Conservation (phyloP, 2,888 invertebrate species). For the Lacanobia wlatinum region DNA sequence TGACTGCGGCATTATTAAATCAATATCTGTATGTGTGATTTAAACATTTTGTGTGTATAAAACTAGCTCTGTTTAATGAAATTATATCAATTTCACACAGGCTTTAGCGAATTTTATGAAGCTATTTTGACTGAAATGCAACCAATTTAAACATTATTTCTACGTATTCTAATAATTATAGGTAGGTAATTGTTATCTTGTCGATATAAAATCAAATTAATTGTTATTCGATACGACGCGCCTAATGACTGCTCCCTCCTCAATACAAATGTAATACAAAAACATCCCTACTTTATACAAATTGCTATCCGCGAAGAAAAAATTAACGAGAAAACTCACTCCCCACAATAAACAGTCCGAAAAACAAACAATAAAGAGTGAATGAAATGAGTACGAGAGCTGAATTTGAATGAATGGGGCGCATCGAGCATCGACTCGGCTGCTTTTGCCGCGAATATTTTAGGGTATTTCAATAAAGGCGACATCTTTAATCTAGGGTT, state of each 20-base stretch:
- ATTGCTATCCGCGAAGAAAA: conserved; percentile 66
- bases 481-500: conserved; percentile 91
- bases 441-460: conserved; percentile 71
- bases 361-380: conserved; percentile 86
- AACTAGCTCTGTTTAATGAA: neutral
- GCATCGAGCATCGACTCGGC: conserved; percentile 45
- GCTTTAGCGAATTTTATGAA: neutral
- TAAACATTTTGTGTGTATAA: neutral
- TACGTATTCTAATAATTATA: too few species aligned
- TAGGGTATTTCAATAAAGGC: conserved; percentile 89
- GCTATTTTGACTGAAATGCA: neutral
- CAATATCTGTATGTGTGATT: conserved; percentile 7
- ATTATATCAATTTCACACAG: neutral
- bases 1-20: conserved; percentile 8
- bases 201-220: conserved; percentile 1
- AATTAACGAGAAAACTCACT: conserved; percentile 74
- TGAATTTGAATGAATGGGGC: conserved; percentile 82
- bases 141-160: too few species aligned
- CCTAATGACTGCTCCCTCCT: conserved; percentile 10
- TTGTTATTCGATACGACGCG: neutral
- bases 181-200: neutral
- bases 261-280: conserved; percentile 29
- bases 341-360: conserved; percentile 78
- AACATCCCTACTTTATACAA: conserved; percentile 63
- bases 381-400: conserved; percentile 82